A percentile compares a stretch with the other conserved stretches of the same genome.
Evolutionary conservation across 2,113 vertebrate genomes (phyloP).

Genomic region (Clarias batrachus): DNA sequence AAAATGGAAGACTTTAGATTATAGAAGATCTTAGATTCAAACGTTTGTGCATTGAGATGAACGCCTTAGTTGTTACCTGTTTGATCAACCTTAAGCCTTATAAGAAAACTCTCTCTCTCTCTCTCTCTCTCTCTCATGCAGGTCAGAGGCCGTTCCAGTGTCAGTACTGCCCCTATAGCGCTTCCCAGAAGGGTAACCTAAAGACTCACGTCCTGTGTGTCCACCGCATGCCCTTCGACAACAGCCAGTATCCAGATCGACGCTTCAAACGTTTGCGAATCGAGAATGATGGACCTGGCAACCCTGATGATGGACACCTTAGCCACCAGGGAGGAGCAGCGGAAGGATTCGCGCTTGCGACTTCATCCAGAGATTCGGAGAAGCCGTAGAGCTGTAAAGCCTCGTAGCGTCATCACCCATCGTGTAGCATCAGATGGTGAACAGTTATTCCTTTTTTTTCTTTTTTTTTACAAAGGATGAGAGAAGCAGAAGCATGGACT

Average conservation of each 20-base stretch:
- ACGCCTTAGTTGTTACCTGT: neutral
- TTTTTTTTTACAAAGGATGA: neutral
- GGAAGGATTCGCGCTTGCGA: constrained; percentile 67
- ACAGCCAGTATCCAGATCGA: constrained; percentile 91
- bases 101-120: constrained; percentile 23
- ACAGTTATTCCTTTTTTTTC: neutral
- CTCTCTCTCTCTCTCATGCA: constrained; percentile 62
- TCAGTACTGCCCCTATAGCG: constrained; percentile 89
- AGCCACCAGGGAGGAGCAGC: constrained; percentile 50
- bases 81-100: neutral
- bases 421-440: neutral
- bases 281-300: constrained; percentile 74
- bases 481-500: neutral
- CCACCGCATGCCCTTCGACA: constrained; percentile 96
- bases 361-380: constrained; percentile 6
- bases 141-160: constrained; percentile 88
- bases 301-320: constrained; percentile 67
- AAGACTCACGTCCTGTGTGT: constrained; percentile 95
- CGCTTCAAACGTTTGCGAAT: constrained; percentile 89
- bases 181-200: constrained; percentile 96
- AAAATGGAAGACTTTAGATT: neutral
- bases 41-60: neutral
- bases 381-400: neutral
- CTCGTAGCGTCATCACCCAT: neutral
- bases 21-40: too few species aligned